Evolutionary conservation across 2,797 vertebrate genomes (phyloP), one percentile per base, ranked within the genome.

Genomic region (Phataginus tricuspis): DNA sequence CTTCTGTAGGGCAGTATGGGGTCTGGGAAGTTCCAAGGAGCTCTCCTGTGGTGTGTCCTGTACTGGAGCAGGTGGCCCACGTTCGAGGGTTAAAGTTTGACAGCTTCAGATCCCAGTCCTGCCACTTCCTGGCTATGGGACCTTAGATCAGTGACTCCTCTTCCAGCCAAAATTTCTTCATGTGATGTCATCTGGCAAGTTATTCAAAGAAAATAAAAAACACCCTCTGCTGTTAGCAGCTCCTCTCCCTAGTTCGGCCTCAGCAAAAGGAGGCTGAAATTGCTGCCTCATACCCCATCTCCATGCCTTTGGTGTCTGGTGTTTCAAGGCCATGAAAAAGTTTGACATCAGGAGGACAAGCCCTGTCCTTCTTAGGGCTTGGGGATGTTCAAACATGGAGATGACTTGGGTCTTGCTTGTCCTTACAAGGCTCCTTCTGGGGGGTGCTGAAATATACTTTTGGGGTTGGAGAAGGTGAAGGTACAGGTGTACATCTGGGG

Each of bases 151-250:
- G 51, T 45, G 37, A 68, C 21, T 57, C 7, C 23, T 80, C 57
- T 96, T 57, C 57, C 7, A 71, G 39, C 31, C 68, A 87, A 88
- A 75, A n/a, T 86, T 90, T 83, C 72, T 79, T 89, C 9, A 63
- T 88, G 34, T 87, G 42, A 37, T 68, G 10, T 34, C 64, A 94
- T 27, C n/a, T n/a, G 64, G 49, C 21, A 94, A 83, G 3, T 84
- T 94, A 83, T 75, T 87, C 45, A 89, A 94, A 93, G 25, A 68
- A 91, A 94, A 75, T 37, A 64, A 75, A 89, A 90, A 91, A 83
- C 8, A 95, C 51, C 4, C 12, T 51, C 55, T 39, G 39, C 7
- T 61, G 21, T 83, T 59, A 57, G 51, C 1, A 34, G 61, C 49
- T 53, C 25, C 45, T 82, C 53, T 66, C 7, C 25, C 51, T 8